These are phyloP conservation scores for Tricholaema leucomelas DNA, from an alignment of 2,113 vertebrate species.

Conservation along the genomic window DNA sequence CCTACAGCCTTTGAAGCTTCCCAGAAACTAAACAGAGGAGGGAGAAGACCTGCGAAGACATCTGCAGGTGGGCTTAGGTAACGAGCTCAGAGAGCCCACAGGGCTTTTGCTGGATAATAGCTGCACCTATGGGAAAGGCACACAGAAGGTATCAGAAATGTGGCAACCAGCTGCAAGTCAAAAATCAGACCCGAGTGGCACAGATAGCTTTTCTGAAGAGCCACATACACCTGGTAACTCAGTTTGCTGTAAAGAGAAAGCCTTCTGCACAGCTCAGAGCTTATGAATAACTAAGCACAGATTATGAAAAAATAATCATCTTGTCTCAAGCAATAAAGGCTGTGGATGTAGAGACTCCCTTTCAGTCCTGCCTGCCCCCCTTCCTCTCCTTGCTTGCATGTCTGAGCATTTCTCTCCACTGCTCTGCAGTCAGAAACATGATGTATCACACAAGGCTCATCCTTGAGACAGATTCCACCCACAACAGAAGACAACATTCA, in stretches of 20 bases:
- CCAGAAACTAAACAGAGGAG: background rate
- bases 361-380: background rate
- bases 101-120: background rate
- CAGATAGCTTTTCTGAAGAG: background rate
- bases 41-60: background rate
- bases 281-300: background rate
- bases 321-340: background rate
- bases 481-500: conserved; percentile 34
- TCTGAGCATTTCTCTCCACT: background rate
- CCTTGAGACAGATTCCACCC: conserved; percentile 16
- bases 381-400: background rate
- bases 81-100: background rate
- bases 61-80: background rate
- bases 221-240: background rate
- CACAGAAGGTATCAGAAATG: background rate
- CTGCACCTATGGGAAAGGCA: background rate
- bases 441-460: background rate
- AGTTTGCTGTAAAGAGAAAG: conserved; percentile 1
- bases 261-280: background rate
- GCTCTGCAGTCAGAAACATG: background rate
- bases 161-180: background rate
- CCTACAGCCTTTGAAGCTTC: background rate
- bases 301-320: background rate
- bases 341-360: background rate
- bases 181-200: background rate